Conservation (phyloP, 2,113 vertebrate species). For the Eulacestoma nigropectus region DNA sequence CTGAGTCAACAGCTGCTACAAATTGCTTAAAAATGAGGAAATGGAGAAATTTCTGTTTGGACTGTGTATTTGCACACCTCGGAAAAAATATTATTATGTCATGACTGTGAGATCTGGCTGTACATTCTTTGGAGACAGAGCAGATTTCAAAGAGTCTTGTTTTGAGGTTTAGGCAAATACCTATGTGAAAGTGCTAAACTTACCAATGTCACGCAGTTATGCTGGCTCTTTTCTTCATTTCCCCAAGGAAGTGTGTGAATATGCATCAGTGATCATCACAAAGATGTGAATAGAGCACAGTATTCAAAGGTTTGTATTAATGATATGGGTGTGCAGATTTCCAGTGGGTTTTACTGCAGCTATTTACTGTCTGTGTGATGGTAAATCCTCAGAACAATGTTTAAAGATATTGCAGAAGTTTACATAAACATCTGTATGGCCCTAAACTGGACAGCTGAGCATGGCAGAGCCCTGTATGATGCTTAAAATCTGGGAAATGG, state of each 20-base stretch:
- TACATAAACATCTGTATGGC: background rate
- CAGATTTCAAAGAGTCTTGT: background rate
- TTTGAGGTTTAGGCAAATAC: background rate
- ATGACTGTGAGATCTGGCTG: background rate
- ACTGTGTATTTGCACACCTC: background rate
- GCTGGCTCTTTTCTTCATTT: background rate
- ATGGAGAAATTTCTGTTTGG: background rate
- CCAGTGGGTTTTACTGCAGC: background rate
- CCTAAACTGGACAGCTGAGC: background rate
- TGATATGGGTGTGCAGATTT: background rate
- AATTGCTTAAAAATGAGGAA: slow-evolving; percentile 22
- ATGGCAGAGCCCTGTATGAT: background rate
- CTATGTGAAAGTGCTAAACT: background rate
- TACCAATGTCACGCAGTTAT: background rate
- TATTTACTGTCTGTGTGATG: background rate
- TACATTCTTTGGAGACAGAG: background rate
- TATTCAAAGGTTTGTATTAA: slow-evolving; percentile 3
- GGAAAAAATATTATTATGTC: background rate
- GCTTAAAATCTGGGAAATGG: background rate
- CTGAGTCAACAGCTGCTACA: background rate
- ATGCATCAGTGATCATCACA: background rate
- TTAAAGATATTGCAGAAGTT: background rate
- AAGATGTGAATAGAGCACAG: background rate
- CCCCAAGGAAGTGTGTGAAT: background rate
- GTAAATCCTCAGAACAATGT: background rate